Evolutionary conservation across 2,888 invertebrate species (phyloP).

Genomic region (Andrena bicolor): DNA sequence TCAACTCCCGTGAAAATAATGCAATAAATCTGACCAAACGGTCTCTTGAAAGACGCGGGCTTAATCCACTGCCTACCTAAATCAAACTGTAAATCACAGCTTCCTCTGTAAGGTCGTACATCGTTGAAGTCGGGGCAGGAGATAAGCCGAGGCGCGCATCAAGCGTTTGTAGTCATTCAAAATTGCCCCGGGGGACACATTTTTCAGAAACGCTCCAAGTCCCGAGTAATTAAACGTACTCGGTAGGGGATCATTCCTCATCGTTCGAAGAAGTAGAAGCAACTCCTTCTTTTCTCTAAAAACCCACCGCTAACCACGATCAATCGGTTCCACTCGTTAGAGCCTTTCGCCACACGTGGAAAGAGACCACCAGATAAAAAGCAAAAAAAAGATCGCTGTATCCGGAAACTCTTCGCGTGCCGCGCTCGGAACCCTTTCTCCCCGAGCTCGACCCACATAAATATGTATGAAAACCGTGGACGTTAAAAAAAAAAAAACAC

Average conservation of each 20-base stretch:
- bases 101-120: constrained; percentile 40
- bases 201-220: constrained; percentile 19
- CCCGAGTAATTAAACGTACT: constrained; percentile 3
- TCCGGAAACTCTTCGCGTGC: constrained; percentile 3
- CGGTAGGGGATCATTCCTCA: neutral
- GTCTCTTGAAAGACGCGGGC: constrained; percentile 56
- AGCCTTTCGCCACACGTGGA: too few relatives aligned
- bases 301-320: too few relatives aligned
- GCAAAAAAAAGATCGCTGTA: neutral
- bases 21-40: constrained; percentile 65
- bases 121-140: constrained; percentile 47
- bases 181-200: constrained; percentile 7
- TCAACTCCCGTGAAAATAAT: constrained; percentile 17
- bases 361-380: too few relatives aligned
- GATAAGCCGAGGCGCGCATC: constrained; percentile 61
- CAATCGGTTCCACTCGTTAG: too few relatives aligned
- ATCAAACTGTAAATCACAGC: constrained; percentile 69
- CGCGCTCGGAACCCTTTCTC: neutral
- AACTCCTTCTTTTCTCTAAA: neutral
- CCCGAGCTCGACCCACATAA: constrained; percentile 1
- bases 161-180: constrained; percentile 52
- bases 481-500: constrained; percentile 21
- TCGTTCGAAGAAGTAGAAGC: neutral
- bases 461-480: constrained; percentile 26
- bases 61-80: constrained; percentile 65